Evolutionary conservation across 2,113 vertebrate species (phyloP).

Genomic region (Triplophysa rosa): DNA sequence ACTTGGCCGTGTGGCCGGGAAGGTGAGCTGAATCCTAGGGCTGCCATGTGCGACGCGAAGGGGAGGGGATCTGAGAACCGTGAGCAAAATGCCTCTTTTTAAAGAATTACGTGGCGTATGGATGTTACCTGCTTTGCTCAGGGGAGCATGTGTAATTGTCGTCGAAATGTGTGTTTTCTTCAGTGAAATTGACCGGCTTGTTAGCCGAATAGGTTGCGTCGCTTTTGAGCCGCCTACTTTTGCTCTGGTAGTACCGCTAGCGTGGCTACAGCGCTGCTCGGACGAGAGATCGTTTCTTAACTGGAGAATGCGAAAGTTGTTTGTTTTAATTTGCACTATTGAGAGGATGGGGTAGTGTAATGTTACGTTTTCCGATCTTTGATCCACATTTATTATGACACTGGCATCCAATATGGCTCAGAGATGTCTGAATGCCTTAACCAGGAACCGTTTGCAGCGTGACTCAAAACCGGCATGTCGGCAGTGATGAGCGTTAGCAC

Average conservation of each 20-base stretch:
- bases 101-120: not conserved
- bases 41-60: constrained; percentile 77
- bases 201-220: not conserved
- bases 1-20: constrained; percentile 95
- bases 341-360: not conserved
- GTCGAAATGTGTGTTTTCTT: constrained; percentile 10
- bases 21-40: constrained; percentile 79
- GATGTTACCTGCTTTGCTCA: not conserved
- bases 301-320: not conserved
- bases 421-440: constrained; percentile 3
- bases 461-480: constrained; percentile 56
- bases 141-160: not conserved
- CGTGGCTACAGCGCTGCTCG: constrained; percentile 14
- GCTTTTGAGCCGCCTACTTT: constrained; percentile 39
- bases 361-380: not conserved
- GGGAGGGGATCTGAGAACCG: constrained; percentile 62
- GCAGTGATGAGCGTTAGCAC: not conserved
- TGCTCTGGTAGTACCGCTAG: constrained; percentile 33
- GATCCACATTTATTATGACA: constrained; percentile 10
- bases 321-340: not conserved
- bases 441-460: constrained; percentile 60
- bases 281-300: not conserved
- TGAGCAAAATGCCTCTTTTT: constrained; percentile 29
- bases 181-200: not conserved
- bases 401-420: constrained; percentile 13